Evolutionary conservation across 2,888 invertebrate species (phyloP), one percentile per base, ranked within the genome.

Genomic region (Blera fallax): DNA sequence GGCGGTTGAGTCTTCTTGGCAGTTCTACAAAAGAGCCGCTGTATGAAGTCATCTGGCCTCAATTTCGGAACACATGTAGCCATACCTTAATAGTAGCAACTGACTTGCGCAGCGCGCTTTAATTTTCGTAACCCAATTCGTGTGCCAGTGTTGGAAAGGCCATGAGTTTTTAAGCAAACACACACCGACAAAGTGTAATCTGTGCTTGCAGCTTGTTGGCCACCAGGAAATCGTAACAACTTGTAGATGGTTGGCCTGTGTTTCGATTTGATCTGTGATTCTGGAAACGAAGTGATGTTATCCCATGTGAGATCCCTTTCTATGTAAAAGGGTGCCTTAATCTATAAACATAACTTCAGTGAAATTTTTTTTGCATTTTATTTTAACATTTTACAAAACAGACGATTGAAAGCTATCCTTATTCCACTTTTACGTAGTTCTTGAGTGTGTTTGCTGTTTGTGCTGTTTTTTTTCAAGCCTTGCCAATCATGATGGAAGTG

Each of bases 211-310:
- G 37, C 40, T 62, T 73, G 62, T 52, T 24, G 73, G 37, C 2
- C 10, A 40, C 2, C 32, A 14, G 0, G 7, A 60, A 52, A 40
- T 37, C 32, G 21, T n/a, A n/a, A n/a, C n/a, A n/a, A n/a, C n/a
- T 34, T 24, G 27, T 62, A 14, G 37, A 29, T n/a, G 3, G 32
- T 37, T 40, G 40, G 21, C 50, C 50, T 50, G 10, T 52, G 50
- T 60, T 16, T 37, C 27, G 40, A 62, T 62, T 73, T 73, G 50
- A 60, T 60, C 50, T 50, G 50, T 60, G 24, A 48, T 21, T 54
- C 18, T 40, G 3, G n/a, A n/a, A 40, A n/a, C n/a, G n/a, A n/a
- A n/a, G n/a, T n/a, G n/a, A n/a, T n/a, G n/a, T n/a, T n/a, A n/a
- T n/a, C n/a, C n/a, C n/a, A n/a, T n/a, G n/a, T n/a, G n/a, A n/a